A percentile compares a stretch with the other conserved stretches of the same genome.
Evolutionary conservation across 2,113 vertebrate genomes (phyloP).

Genomic region (Thunnus thynnus): DNA sequence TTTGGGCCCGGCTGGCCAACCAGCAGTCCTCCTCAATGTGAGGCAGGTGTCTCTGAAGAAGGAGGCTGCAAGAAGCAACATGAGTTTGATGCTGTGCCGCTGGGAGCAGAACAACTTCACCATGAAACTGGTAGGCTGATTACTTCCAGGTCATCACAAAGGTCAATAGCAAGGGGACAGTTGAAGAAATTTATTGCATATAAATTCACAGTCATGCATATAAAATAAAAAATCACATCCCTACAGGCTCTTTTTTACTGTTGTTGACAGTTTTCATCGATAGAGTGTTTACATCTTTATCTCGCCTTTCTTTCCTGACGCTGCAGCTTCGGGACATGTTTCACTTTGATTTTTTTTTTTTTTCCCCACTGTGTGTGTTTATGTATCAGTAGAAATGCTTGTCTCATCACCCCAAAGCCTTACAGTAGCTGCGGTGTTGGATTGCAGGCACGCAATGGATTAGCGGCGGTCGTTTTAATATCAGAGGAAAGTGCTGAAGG

Average conservation of each 20-base stretch:
- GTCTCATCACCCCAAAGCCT: conserved; percentile 48
- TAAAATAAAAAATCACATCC: background rate
- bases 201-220: background rate
- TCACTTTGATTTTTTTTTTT: background rate
- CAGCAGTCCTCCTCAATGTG: conserved; percentile 30
- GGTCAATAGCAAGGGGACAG: conserved; percentile 27
- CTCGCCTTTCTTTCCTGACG: background rate
- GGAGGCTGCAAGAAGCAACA: conserved; percentile 70
- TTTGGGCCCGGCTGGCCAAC: conserved; percentile 27
- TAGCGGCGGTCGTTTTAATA: conserved; percentile 21
- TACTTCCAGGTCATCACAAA: conserved; percentile 27
- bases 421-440: conserved; percentile 8
- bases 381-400: conserved; percentile 39
- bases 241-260: background rate
- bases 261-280: background rate
- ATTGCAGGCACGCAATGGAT: conserved; percentile 40
- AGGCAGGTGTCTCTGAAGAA: conserved; percentile 81
- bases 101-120: conserved; percentile 92
- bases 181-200: background rate
- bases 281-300: background rate
- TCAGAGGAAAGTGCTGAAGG: conserved; percentile 48
- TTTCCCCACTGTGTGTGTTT: conserved; percentile 18
- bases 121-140: conserved; percentile 94
- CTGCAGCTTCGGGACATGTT: conserved; percentile 33
- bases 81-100: conserved; percentile 92